Base-by-base conservation (phyloP, 1,140 invertebrate species). In the Magallana gigas region DNA sequence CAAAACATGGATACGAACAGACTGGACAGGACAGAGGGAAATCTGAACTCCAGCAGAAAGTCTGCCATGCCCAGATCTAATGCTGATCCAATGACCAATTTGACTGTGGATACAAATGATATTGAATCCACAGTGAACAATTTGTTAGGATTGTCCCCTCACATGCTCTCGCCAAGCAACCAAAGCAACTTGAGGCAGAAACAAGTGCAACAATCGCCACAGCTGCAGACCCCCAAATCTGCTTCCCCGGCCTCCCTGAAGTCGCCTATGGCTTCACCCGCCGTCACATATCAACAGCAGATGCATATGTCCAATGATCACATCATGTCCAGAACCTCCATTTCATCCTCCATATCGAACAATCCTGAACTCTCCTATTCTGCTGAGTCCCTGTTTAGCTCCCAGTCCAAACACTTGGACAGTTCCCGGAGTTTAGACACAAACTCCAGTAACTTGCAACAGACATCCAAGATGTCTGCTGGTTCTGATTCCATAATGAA, bases 371-470 rank as follows among this genome's bases (percentile, higher is more conserved):
- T 88, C n/a, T 87, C 88, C 29, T 91, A 89, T 76, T 89, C 89
- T 58, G 91, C 91, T 18, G 91, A 91, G 48, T 89, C 88, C 23
- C 60, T 91, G 57, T 91, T 91, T 64, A 88, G 86, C 58, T 71
- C 91, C 9, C 83, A 60, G 12, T n/a, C 23, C 8, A 84, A 84
- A 36, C 29, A 57, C 48, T 36, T 84, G 59, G 59, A 59, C 59
- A 84, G 57, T 48, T 36, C 83, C 4, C 59, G 57, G 57, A 56
- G 48, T 23, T 57, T 83, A 1, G 68, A 76, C 14, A 36, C 68
- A 8, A 76, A 76, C 23, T 76, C 68, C 18, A 8, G 18, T 76
- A 18, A 76, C 4, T 29, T 76, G 68, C 68, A 36, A 29, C 68
- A 76, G 23, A 76, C 18, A 29, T 29, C 68, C 23, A 76, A 29